Evolutionary conservation across 2,888 invertebrate genomes (phyloP).

Genomic region (Camptogramma bilineatum): DNA sequence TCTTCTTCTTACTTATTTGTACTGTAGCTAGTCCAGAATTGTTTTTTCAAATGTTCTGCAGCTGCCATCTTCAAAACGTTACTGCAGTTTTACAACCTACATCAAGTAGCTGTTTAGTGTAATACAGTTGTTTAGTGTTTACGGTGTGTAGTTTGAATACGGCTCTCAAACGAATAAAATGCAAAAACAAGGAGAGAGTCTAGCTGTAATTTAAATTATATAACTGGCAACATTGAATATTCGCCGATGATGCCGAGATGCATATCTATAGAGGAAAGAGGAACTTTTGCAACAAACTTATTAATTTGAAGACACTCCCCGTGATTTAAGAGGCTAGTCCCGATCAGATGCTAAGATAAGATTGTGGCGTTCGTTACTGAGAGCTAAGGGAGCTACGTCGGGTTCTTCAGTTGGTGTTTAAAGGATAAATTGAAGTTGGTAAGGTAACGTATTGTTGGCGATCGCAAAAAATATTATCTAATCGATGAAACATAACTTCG

Average conservation of each 20-base stretch:
- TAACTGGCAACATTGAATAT: slow-evolving; percentile 43
- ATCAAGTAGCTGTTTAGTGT: neutral
- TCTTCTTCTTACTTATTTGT: too few species aligned
- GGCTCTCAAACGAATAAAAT: neutral
- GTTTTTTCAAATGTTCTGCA: too few species aligned
- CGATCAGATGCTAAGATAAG: slow-evolving; percentile 52
- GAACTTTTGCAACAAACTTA: slow-evolving; percentile 54
- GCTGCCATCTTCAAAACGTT: too few species aligned
- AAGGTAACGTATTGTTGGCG: slow-evolving; percentile 32
- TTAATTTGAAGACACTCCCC: slow-evolving; percentile 51
- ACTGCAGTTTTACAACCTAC: neutral
- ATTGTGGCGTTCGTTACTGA: slow-evolving; percentile 44
- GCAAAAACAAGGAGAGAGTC: neutral
- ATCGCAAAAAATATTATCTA: slow-evolving; percentile 1
- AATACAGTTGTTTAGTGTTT: too few species aligned
- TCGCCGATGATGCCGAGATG: slow-evolving; percentile 52
- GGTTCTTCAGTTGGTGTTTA: slow-evolving; percentile 33
- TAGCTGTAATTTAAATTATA: slow-evolving; percentile 42
- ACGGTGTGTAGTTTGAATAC: neutral
- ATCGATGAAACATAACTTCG: neutral
- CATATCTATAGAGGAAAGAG: slow-evolving; percentile 54
- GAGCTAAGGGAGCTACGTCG: slow-evolving; percentile 33
- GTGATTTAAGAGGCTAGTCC: slow-evolving; percentile 48
- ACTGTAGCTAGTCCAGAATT: too few species aligned
- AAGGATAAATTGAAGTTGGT: slow-evolving; percentile 31